Evolutionary conservation across 2,797 vertebrate genomes (phyloP).

Genomic region (Sorex maritimensis): DNA sequence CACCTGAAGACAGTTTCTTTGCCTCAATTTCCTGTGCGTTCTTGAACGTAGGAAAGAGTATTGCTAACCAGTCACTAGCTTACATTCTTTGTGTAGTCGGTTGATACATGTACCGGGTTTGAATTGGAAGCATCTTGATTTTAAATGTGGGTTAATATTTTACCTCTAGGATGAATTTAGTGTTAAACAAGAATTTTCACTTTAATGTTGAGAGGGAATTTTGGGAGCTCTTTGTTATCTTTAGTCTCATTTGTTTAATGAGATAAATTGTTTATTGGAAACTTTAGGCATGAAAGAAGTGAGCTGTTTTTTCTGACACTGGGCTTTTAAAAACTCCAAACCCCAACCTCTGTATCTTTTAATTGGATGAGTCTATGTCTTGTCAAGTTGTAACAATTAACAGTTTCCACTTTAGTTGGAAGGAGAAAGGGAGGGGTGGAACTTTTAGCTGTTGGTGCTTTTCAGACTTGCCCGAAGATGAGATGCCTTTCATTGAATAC

Average conservation of each 20-base stretch:
- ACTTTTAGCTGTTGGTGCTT: slow-evolving; percentile 25
- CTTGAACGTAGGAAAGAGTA: slow-evolving; percentile 36
- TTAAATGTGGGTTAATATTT: slow-evolving; percentile 47
- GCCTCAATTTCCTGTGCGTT: slow-evolving; percentile 51
- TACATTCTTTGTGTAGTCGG: slow-evolving; percentile 36
- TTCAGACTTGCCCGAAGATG: not conserved
- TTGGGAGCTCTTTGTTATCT: slow-evolving; percentile 33
- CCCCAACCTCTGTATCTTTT: slow-evolving; percentile 61
- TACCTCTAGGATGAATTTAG: slow-evolving; percentile 34
- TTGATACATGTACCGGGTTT: not conserved
- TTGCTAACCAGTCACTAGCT: slow-evolving; percentile 39
- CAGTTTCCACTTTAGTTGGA: slow-evolving; percentile 27
- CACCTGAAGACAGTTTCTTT: slow-evolving; percentile 82
- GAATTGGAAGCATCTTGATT: slow-evolving; percentile 6
- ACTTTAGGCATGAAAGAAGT: not conserved
- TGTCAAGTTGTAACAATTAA: slow-evolving; percentile 59
- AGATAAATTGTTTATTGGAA: slow-evolving; percentile 51
- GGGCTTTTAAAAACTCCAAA: slow-evolving; percentile 65
- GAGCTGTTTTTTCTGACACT: slow-evolving; percentile 55
- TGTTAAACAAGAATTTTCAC: slow-evolving; percentile 48
- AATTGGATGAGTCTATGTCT: slow-evolving; percentile 64
- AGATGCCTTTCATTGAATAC: slow-evolving; percentile 66
- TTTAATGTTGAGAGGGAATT: slow-evolving; percentile 28
- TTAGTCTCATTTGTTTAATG: slow-evolving; percentile 46
- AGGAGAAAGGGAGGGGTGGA: not conserved